A percentile compares a stretch with the other conserved stretches of the same genome.
These are phyloP conservation scores for Dicrurus megarhynchus DNA, from an alignment of 2,113 vertebrate species.

Conservation along the genomic window DNA sequence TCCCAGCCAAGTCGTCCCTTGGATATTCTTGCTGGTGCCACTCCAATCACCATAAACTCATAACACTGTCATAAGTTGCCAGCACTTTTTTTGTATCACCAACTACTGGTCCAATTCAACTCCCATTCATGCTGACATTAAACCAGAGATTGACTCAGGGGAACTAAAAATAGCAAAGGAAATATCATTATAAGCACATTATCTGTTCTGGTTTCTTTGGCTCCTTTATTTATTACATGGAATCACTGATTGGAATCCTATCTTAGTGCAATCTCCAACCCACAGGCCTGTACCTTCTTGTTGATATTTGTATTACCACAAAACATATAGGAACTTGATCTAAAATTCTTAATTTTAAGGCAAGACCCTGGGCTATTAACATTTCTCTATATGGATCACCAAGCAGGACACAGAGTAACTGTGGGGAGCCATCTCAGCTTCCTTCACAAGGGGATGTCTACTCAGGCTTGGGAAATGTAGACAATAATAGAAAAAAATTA, in stretches of 20 bases:
- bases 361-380: neutral
- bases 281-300: neutral
- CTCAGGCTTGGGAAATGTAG: neutral
- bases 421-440: neutral
- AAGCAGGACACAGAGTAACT: neutral
- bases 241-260: neutral
- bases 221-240: neutral
- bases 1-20: neutral
- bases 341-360: neutral
- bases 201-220: neutral
- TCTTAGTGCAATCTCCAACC: neutral
- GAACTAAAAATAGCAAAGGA: neutral
- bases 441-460: neutral
- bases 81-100: neutral
- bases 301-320: neutral
- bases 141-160: neutral
- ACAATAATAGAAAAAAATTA: neutral
- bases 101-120: neutral
- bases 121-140: neutral
- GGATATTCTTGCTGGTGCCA: neutral
- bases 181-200: neutral
- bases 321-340: neutral
- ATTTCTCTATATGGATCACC: neutral
- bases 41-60: neutral
- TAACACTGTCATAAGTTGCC: fast-evolving